phyloP scores from a whole-genome alignment of 2,797 vertebrate species.

The Chloroceryle amazona region DNA sequence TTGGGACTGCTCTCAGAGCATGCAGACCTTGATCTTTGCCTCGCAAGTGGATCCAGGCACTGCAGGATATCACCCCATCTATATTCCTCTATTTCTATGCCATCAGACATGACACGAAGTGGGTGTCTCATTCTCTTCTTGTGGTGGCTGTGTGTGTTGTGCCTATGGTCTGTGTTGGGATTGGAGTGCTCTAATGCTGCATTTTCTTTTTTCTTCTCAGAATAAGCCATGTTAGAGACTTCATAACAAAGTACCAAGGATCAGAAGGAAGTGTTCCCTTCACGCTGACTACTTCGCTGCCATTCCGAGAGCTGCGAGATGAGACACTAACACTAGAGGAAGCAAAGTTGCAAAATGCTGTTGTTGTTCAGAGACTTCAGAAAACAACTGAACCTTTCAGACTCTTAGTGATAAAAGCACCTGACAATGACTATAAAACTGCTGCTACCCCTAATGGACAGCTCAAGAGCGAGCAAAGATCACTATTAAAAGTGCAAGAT shows the following conservation, averaged over 20 bases:
- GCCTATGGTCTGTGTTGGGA: accelerated
- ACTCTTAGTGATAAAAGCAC: slow-evolving; percentile 20
- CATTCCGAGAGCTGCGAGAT: slow-evolving; percentile 85
- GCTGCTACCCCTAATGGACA: slow-evolving; percentile 40
- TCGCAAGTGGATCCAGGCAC: neutral
- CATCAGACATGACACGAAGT: neutral
- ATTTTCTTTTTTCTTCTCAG: slow-evolving; percentile 73
- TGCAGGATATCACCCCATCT: neutral
- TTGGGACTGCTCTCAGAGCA: neutral
- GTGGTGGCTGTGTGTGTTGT: neutral
- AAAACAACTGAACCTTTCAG: slow-evolving; percentile 80
- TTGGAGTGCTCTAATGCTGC: neutral
- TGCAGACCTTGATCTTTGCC: neutral
- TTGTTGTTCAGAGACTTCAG: slow-evolving; percentile 91
- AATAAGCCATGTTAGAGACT: slow-evolving; percentile 90
- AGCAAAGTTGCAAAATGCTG: slow-evolving; percentile 89
- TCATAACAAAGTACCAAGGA: slow-evolving; percentile 88
- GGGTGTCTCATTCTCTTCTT: neutral
- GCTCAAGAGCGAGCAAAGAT: slow-evolving; percentile 1
- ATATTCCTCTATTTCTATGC: neutral
- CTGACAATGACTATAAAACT: slow-evolving; percentile 26
- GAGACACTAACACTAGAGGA: slow-evolving; percentile 88
- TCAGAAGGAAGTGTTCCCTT: slow-evolving; percentile 84
- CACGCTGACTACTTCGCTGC: slow-evolving; percentile 89
- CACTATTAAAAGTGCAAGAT: neutral